Evolutionary conservation across 1,140 invertebrate genomes (phyloP).

Genomic region (Papilio glaucus): DNA sequence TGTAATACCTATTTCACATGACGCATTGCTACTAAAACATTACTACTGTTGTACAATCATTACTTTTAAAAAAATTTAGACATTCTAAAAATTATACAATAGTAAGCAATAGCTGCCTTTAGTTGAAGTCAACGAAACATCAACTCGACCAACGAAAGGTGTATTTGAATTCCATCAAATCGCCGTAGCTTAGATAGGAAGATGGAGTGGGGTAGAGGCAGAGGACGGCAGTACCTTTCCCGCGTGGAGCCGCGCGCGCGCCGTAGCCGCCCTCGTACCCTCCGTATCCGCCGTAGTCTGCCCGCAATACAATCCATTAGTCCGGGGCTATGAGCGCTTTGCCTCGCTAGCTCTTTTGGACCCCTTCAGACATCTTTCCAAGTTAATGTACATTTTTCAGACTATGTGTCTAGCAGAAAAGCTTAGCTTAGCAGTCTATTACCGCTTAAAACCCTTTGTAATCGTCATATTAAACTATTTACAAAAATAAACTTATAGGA

Average conservation of each 20-base stretch:
- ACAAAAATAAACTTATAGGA: too few relatives aligned
- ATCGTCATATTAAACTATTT: background rate
- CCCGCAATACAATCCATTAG: conserved; percentile 78
- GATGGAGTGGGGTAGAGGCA: conserved; percentile 36
- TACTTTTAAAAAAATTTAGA: too few relatives aligned
- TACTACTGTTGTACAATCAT: too few relatives aligned
- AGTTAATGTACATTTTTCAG: background rate
- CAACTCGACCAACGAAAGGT: too few relatives aligned
- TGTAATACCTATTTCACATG: too few relatives aligned
- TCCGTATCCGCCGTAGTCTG: conserved; percentile 91
- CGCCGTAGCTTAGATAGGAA: conserved; percentile 25
- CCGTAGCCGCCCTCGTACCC: conserved; percentile 91
- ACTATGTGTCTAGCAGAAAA: background rate
- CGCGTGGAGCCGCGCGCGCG: conserved; percentile 89
- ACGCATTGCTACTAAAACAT: too few relatives aligned
- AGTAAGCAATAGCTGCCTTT: too few relatives aligned
- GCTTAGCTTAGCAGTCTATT: background rate
- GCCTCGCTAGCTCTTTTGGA: conserved; percentile 15
- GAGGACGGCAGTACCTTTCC: conserved; percentile 87
- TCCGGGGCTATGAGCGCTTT: conserved; percentile 16
- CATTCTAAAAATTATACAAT: too few relatives aligned
- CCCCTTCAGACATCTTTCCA: conserved; percentile 3
- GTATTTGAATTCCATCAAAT: conserved; percentile 32
- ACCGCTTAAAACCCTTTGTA: background rate
- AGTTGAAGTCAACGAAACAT: too few relatives aligned